Conservation (phyloP, 2,888 invertebrate genomes). For the Aphelenchoides bicaudatus region DNA sequence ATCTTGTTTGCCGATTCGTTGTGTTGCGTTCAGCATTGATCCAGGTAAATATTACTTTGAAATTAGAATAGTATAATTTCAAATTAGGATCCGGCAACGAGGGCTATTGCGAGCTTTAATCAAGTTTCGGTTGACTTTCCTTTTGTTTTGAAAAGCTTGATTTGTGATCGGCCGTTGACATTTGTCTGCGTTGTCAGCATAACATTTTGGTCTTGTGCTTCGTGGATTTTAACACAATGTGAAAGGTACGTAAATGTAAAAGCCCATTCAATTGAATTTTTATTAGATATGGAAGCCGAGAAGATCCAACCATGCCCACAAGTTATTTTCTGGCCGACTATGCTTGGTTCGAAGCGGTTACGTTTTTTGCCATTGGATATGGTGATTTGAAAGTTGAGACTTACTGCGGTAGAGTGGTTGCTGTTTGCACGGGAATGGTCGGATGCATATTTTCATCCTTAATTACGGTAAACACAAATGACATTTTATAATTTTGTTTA, state of each 20-base stretch:
- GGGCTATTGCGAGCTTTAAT: conserved; percentile 65
- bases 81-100: conserved; percentile 80
- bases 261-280: conserved; percentile 71
- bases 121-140: conserved; percentile 85
- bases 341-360: conserved; percentile 64
- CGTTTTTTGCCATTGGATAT: conserved; percentile 99
- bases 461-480: conserved; percentile 96
- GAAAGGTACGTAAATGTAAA: too few relatives aligned
- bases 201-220: conserved; percentile 96
- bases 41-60: conserved; percentile 52
- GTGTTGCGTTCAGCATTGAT: conserved; percentile 96
- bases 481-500: conserved; percentile 96
- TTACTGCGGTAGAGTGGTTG: conserved; percentile 97
- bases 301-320: conserved; percentile 1
- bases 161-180: conserved; percentile 98
- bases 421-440: conserved; percentile 98
- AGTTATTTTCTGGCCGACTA: conserved; percentile 49
- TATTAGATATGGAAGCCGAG: conserved; percentile 73
- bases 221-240: too few relatives aligned
- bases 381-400: conserved; percentile 97
- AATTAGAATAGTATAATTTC: neutral
- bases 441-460: conserved; percentile 87
- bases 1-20: conserved; percentile 98
- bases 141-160: conserved; percentile 91
- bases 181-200: conserved; percentile 97